These are phyloP conservation scores for Halichoerus grypus DNA, from an alignment of 2,113 vertebrate species.

Conservation along the genomic window DNA sequence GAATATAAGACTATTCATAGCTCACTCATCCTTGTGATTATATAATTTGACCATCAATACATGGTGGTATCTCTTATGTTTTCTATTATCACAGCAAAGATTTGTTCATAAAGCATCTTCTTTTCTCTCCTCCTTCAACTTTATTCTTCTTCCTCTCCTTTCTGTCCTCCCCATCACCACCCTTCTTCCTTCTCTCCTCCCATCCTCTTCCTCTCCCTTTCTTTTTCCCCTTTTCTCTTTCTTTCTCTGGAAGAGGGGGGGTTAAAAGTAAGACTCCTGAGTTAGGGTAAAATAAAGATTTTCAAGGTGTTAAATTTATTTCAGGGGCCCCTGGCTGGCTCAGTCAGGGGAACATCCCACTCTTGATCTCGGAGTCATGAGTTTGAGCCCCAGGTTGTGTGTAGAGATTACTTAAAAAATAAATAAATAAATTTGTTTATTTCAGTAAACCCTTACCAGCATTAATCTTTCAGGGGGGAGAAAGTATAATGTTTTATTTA, in stretches of 20 bases:
- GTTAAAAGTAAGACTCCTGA: background rate
- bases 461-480: background rate
- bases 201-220: background rate
- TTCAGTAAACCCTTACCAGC: background rate
- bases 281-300: background rate
- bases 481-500: background rate
- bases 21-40: background rate
- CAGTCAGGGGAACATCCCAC: background rate
- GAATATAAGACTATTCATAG: background rate
- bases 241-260: background rate
- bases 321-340: background rate
- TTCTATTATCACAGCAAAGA: background rate
- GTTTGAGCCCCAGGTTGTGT: background rate
- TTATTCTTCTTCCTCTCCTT: background rate
- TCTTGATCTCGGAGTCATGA: background rate
- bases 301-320: background rate
- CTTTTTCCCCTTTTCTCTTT: background rate
- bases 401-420: background rate
- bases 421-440: background rate
- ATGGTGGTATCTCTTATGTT: background rate
- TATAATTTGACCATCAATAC: constrained; percentile 14
- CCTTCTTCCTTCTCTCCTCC: background rate
- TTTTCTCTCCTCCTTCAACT: background rate
- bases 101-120: background rate
- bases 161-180: background rate